phyloP scores from a whole-genome alignment of 1,140 invertebrate genomes.

The Drosophila lini region DNA sequence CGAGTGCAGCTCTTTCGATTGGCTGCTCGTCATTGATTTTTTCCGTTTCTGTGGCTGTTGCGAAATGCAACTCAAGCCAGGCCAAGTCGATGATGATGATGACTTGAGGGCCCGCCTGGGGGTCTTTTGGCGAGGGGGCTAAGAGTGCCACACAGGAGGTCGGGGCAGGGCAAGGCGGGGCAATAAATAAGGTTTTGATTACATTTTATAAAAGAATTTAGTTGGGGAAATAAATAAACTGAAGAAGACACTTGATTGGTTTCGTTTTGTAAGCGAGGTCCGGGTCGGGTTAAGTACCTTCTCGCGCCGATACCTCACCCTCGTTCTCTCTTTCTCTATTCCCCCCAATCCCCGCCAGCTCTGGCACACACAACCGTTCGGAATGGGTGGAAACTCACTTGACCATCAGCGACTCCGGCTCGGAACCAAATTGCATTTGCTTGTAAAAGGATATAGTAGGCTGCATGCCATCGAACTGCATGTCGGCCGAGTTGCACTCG shows the following conservation, averaged over 20 bases:
- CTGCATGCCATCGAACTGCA: slow-evolving; percentile 94
- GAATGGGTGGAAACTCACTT: slow-evolving; percentile 76
- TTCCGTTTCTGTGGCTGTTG: slow-evolving; percentile 56
- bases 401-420: slow-evolving; percentile 64
- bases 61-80: slow-evolving; percentile 78
- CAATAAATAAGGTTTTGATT: slow-evolving; percentile 84
- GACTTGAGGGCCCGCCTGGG: slow-evolving; percentile 65
- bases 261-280: slow-evolving; percentile 77
- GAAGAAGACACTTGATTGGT: slow-evolving; percentile 84
- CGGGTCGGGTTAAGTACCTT: slow-evolving; percentile 52
- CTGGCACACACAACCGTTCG: slow-evolving; percentile 35
- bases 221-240: slow-evolving; percentile 79
- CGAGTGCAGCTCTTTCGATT: slow-evolving; percentile 74
- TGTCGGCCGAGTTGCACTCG: slow-evolving; percentile 94
- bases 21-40: slow-evolving; percentile 75
- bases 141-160: neutral
- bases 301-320: neutral
- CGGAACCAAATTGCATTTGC: slow-evolving; percentile 71
- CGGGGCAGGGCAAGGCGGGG: slow-evolving; percentile 4
- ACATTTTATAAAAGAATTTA: slow-evolving; percentile 84
- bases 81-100: slow-evolving; percentile 56
- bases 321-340: slow-evolving; percentile 1
- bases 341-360: slow-evolving; percentile 26
- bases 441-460: slow-evolving; percentile 97
- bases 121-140: slow-evolving; percentile 2